A percentile compares a stretch with the other conserved stretches of the same genome.
Conservation (phyloP, 2,113 vertebrate species). For the Gopherus evgoodei region DNA sequence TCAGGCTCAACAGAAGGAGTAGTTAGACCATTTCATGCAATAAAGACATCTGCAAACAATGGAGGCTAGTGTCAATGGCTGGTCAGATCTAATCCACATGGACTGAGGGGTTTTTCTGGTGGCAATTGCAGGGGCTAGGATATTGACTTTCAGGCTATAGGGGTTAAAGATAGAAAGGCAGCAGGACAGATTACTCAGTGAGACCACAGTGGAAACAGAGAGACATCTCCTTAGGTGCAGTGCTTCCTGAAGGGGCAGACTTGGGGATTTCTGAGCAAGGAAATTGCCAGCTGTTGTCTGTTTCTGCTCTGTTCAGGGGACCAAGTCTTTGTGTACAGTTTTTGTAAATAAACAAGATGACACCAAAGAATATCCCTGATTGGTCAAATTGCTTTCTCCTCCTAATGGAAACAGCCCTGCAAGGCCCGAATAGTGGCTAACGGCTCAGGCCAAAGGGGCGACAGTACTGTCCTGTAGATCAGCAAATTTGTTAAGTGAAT, state of each 20-base stretch:
- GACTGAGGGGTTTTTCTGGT: neutral
- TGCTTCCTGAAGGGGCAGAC: neutral
- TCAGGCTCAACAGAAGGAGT: neutral
- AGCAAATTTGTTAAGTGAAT: neutral
- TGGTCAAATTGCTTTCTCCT: neutral
- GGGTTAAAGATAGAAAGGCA: neutral
- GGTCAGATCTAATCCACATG: neutral
- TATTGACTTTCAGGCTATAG: neutral
- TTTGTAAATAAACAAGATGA: neutral
- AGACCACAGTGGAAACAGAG: neutral
- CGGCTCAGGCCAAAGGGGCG: neutral
- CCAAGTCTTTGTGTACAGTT: neutral
- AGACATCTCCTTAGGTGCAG: neutral
- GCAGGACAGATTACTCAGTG: neutral
- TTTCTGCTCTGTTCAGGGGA: neutral
- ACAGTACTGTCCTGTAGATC: neutral
- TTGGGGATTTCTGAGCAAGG: neutral
- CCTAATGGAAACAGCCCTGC: neutral
- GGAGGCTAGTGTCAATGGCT: neutral
- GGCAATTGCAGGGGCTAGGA: neutral
- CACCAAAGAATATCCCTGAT: accelerated
- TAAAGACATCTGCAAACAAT: neutral
- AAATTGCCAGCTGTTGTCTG: neutral
- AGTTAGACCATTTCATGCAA: neutral
- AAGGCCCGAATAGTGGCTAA: neutral